Evolutionary conservation across 1,140 invertebrate genomes (phyloP).

Genomic region (Myzus persicae): DNA sequence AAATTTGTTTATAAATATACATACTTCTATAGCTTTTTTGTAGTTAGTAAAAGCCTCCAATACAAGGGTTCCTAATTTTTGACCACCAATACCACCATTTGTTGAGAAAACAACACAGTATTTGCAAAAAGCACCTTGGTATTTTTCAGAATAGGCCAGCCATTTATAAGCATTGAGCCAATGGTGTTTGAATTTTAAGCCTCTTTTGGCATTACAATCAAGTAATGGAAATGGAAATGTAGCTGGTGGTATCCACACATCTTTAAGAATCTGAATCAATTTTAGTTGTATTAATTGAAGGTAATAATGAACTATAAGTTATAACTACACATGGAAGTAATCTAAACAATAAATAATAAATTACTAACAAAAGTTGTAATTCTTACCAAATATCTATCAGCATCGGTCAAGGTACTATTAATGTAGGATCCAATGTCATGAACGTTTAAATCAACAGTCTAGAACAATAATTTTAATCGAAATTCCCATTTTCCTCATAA

Average conservation of each 20-base stretch:
- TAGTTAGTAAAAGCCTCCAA: background rate
- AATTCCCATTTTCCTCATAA: no score
- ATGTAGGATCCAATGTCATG: no score
- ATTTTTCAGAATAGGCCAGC: constrained; percentile 35
- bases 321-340: background rate
- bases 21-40: constrained; percentile 16
- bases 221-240: constrained; percentile 1
- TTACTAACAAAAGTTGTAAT: background rate
- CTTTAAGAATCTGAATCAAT: constrained; percentile 14
- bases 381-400: constrained; percentile 31
- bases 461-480: no score
- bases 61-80: constrained; percentile 22
- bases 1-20: constrained; percentile 29
- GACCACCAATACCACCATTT: background rate
- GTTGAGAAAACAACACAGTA: constrained; percentile 14
- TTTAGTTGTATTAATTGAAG: background rate
- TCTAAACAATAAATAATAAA: background rate
- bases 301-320: background rate
- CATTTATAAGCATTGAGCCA: constrained; percentile 16
- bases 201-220: constrained; percentile 3
- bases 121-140: constrained; percentile 41
- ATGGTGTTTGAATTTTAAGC: background rate
- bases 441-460: no score
- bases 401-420: background rate
- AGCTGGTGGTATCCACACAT: constrained; percentile 9